Evolutionary conservation across 2,113 vertebrate species (phyloP).

Genomic region (Megaceryle torquata): DNA sequence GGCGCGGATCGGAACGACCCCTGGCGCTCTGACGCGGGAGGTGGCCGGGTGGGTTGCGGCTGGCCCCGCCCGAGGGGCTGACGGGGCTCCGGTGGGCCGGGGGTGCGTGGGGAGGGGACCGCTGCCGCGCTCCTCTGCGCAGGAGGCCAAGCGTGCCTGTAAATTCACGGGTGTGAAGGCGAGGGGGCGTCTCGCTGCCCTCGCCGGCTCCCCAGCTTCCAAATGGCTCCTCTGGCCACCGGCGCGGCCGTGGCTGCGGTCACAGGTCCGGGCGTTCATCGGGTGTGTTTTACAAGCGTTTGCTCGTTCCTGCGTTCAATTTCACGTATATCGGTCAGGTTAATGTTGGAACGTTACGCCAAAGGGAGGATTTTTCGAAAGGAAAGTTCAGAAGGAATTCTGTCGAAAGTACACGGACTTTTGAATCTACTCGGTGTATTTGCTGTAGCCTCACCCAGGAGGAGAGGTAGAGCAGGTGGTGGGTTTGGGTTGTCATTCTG

Average conservation of each 20-base stretch:
- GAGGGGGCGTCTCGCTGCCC: background rate
- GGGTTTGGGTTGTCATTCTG: background rate
- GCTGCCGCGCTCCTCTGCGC: too few species aligned
- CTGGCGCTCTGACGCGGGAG: too few species aligned
- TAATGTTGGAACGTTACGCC: accelerated
- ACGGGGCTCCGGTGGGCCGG: background rate
- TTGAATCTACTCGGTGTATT: background rate
- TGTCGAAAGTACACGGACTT: accelerated
- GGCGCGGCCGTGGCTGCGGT: background rate
- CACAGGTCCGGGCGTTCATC: background rate
- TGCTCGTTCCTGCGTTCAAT: background rate
- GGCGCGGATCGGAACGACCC: background rate
- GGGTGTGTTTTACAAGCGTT: background rate
- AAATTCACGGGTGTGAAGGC: background rate
- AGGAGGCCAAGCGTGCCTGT: background rate
- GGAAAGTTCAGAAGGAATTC: too few species aligned
- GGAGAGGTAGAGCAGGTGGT: background rate
- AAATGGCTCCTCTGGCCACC: background rate
- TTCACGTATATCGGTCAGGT: accelerated
- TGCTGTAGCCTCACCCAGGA: background rate
- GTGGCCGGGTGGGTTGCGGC: background rate
- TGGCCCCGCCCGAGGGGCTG: background rate
- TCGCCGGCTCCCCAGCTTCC: accelerated
- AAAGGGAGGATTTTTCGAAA: background rate
- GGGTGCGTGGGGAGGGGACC: background rate